Base-by-base conservation (phyloP, 2,888 invertebrate genomes). In the Drosophila borealis region DNA sequence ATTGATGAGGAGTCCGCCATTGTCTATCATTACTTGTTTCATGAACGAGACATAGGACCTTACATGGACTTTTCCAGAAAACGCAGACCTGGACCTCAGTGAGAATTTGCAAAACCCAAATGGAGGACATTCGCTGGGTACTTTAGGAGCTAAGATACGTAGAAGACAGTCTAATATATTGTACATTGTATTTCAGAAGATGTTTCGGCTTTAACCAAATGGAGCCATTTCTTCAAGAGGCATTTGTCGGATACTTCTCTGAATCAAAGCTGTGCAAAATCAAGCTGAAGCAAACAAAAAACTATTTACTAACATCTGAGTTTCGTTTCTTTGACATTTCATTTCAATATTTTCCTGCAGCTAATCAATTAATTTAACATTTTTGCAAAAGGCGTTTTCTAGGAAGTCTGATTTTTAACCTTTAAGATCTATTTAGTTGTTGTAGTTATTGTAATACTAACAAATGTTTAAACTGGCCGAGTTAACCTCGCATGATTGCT, bases 401-500 rank as follows among this genome's bases (percentile, higher is more conserved):
- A 21, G 21, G 8, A 1, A 25, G 8, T 25, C 6, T 21, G 5
- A 5, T 21, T 21, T 21, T 21, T 8, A 8, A 25, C 6, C 25
- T 25, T 6, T 25, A 6, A 25, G 6, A 25, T 25, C 25, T 29
- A 29, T 29, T 2, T 8, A 29, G 29, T 29, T 8, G 6, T 29
- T 29, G 29, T 8, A 29, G 29, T 29, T 29, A 29, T 29, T 29
- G 29, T 8, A 29, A 29, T 29, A 2, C 13, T 8, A 44, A 13
- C 3, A 45, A 8, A 45, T 29, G 8, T 8, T 29, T 2, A 3
- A 39, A 55, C 2, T 5, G 0, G 9, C 1, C 0, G 17, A 36
- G 36, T 8, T 9, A n/a, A 17, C 25, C 57, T 57, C 62, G 59
- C 62, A 8, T 0, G 14, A 21, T 29, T 10, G 17, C 3, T 36